Evolutionary conservation across 2,797 vertebrate genomes (phyloP).

Genomic region (Moxostoma hubbsi): DNA sequence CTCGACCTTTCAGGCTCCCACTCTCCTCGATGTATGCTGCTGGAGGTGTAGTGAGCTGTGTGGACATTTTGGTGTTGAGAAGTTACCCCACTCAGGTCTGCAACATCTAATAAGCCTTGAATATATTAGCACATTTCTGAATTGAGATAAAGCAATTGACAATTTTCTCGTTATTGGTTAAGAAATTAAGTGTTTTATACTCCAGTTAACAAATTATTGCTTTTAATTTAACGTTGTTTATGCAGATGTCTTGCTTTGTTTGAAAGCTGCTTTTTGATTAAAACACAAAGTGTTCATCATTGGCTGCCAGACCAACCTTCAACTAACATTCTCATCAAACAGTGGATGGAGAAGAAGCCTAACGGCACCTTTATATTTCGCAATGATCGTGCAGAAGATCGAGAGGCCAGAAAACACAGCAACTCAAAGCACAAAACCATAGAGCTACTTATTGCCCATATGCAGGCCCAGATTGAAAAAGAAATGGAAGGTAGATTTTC

Average conservation of each 20-base stretch:
- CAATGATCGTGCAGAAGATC: slow-evolving; percentile 88
- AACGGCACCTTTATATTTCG: slow-evolving; percentile 86
- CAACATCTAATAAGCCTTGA: not conserved
- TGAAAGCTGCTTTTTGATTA: no score
- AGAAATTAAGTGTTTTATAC: no score
- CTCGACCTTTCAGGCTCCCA: slow-evolving; percentile 86
- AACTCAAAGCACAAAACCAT: slow-evolving; percentile 82
- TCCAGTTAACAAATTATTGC: no score
- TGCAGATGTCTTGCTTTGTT: no score
- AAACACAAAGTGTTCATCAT: no score
- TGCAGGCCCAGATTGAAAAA: slow-evolving; percentile 88
- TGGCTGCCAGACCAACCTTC: not conserved
- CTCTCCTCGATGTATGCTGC: slow-evolving; percentile 83
- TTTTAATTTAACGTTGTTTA: no score
- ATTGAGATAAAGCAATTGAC: no score
- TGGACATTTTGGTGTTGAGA: slow-evolving; percentile 88
- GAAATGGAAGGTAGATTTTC: slow-evolving; percentile 78
- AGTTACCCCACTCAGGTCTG: slow-evolving; percentile 90
- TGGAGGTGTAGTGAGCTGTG: slow-evolving; percentile 89
- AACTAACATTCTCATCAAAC: slow-evolving; percentile 9
- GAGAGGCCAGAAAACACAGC: slow-evolving; percentile 80
- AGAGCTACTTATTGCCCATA: slow-evolving; percentile 84
- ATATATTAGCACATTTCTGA: not conserved
- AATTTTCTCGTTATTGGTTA: no score
- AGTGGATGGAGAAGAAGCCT: slow-evolving; percentile 95